These are phyloP conservation scores for Diadegma fenestrale DNA, from an alignment of 2,888 invertebrate species.

Conservation along the genomic window DNA sequence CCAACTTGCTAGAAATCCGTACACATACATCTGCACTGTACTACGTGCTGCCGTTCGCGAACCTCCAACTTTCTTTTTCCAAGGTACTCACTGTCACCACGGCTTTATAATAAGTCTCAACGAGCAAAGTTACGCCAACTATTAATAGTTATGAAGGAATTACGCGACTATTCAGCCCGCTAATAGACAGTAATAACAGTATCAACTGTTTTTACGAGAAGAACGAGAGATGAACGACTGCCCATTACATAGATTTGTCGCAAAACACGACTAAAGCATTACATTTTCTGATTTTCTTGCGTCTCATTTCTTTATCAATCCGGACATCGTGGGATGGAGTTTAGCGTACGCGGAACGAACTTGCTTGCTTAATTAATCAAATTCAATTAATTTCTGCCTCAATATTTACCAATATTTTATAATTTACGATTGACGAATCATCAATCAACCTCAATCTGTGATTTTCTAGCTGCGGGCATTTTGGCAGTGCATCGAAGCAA, in stretches of 20 bases:
- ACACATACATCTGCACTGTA: conserved; percentile 47
- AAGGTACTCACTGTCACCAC: conserved; percentile 70
- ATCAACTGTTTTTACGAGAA: conserved; percentile 20
- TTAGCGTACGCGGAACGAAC: not conserved
- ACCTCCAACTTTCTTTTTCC: conserved; percentile 70
- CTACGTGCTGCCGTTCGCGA: conserved; percentile 56
- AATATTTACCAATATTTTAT: not conserved
- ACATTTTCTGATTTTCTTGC: not conserved
- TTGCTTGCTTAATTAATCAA: not conserved
- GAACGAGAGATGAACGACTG: conserved; percentile 28
- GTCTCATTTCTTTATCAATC: conserved; percentile 2
- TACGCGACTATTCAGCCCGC: conserved; percentile 58
- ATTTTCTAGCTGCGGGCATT: not conserved
- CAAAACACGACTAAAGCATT: not conserved
- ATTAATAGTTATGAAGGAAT: conserved; percentile 68
- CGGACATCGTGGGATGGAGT: not conserved
- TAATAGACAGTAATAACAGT: conserved; percentile 42
- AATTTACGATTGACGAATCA: not conserved
- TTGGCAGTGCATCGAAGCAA: not conserved
- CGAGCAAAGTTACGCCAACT: conserved; percentile 66
- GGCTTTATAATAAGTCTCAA: conserved; percentile 59
- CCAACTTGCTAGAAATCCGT: conserved; percentile 26
- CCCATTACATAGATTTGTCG: conserved; percentile 10
- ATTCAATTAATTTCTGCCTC: not conserved
- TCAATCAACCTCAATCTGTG: not conserved